Percentiles rank a stretch among this genome's conserved stretches.
Conservation (phyloP, 2,113 vertebrate species). For the Cyanoliseus patagonus region DNA sequence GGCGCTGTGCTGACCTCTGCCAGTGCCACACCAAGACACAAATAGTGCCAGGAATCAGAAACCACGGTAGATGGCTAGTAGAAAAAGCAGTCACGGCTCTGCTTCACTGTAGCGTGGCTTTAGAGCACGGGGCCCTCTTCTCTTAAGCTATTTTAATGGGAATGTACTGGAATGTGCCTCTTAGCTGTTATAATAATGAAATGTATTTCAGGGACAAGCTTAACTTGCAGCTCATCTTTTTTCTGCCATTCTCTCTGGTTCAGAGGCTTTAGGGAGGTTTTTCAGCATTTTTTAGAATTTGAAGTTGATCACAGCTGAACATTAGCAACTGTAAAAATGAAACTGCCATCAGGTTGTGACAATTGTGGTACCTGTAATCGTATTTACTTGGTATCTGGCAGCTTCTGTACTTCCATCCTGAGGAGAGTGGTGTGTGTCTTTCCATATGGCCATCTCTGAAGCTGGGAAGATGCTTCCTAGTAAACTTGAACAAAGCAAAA, state of each 20-base stretch:
- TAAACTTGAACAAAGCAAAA: neutral
- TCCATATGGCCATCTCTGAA: neutral
- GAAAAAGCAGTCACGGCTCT: neutral
- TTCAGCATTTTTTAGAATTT: neutral
- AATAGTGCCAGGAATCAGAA: neutral
- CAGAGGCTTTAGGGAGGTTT: neutral
- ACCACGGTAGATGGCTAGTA: neutral
- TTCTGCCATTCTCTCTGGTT: neutral
- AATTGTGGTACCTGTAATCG: neutral
- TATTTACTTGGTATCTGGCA: neutral
- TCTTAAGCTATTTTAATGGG: neutral
- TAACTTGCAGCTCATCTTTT: neutral
- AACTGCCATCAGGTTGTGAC: no score
- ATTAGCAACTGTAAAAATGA: neutral
- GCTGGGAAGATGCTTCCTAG: neutral
- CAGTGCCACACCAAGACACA: neutral
- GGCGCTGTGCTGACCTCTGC: neutral
- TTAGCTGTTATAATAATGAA: neutral
- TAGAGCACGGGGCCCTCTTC: neutral
- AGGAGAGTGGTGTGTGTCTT: neutral
- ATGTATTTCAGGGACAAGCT: neutral
- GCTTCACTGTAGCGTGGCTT: neutral
- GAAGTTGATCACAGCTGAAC: neutral
- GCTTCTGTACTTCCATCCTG: neutral
- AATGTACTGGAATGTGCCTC: neutral